Conservation (phyloP, 2,888 invertebrate genomes). For the Empis livida region DNA sequence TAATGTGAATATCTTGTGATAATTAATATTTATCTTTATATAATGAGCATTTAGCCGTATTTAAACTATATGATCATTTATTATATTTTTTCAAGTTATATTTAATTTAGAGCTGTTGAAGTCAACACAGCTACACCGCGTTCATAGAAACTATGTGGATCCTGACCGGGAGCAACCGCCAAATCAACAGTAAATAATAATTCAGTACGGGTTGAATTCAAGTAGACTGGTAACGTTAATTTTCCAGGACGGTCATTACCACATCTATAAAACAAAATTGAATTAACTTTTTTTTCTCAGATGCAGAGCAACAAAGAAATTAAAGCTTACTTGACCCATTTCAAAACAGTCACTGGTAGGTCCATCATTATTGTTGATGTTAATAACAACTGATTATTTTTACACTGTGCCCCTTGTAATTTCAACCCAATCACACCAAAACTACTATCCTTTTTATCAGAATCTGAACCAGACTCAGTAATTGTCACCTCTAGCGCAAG, state of each 20-base stretch:
- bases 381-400: conserved; percentile 76
- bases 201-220: conserved; percentile 92
- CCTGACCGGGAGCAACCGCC: conserved; percentile 79
- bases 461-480: conserved; percentile 44
- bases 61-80: too few species aligned
- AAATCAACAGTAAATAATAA: conserved; percentile 91
- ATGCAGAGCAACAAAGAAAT: neutral
- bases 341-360: conserved; percentile 73
- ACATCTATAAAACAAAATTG: conserved; percentile 21
- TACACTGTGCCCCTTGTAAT: conserved; percentile 91
- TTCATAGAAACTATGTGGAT: conserved; percentile 94
- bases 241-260: conserved; percentile 44
- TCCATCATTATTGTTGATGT: conserved; percentile 94
- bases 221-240: conserved; percentile 88
- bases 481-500: conserved; percentile 54
- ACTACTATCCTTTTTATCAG: conserved; percentile 47
- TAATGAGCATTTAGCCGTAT: too few species aligned
- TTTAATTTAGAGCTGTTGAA: conserved; percentile 76
- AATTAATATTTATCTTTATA: too few species aligned
- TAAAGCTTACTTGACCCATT: conserved; percentile 65
- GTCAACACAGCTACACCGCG: conserved; percentile 94
- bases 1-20: too few species aligned
- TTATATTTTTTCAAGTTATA: too few species aligned
- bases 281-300: neutral
- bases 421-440: conserved; percentile 72